These are phyloP conservation scores for Eupithecia abbreviata DNA, from an alignment of 2,888 invertebrate genomes.

Conservation along the genomic window DNA sequence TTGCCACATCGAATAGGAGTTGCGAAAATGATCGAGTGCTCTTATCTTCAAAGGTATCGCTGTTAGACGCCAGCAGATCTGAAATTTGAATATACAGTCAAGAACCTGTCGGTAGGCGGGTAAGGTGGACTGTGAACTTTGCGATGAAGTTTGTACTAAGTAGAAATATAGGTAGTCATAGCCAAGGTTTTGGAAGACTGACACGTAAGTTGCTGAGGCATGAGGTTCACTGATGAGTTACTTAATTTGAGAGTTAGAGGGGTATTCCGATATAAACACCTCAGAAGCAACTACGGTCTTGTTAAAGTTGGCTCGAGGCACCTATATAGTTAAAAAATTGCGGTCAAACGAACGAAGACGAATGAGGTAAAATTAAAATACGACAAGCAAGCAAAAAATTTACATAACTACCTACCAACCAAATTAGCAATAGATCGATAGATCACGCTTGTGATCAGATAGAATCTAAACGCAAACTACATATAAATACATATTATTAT, in stretches of 20 bases:
- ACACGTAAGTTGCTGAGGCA: not conserved
- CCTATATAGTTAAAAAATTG: not conserved
- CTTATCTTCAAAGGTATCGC: constrained; percentile 88
- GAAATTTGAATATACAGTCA: constrained; percentile 48
- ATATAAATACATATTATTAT: too few relatives aligned
- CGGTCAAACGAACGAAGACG: not conserved
- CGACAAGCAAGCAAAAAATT: not conserved
- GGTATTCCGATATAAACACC: too few relatives aligned
- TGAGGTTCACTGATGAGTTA: not conserved
- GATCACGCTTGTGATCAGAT: not conserved
- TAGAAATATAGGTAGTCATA: too few relatives aligned
- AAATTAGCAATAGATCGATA: not conserved
- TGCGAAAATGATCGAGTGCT: constrained; percentile 91
- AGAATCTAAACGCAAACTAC: not conserved
- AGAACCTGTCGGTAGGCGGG: constrained; percentile 41
- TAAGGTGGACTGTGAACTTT: constrained; percentile 26
- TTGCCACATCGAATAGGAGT: constrained; percentile 92
- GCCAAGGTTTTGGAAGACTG: not conserved
- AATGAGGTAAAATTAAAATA: not conserved
- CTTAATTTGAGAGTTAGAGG: too few relatives aligned
- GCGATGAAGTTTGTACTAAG: too few relatives aligned
- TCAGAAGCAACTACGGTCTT: not conserved
- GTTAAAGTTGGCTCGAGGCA: not conserved
- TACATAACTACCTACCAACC: not conserved
- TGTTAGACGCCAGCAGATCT: constrained; percentile 82